These are phyloP conservation scores for Cyclophora punctaria DNA, from an alignment of 2,888 invertebrate genomes.

Conservation along the genomic window DNA sequence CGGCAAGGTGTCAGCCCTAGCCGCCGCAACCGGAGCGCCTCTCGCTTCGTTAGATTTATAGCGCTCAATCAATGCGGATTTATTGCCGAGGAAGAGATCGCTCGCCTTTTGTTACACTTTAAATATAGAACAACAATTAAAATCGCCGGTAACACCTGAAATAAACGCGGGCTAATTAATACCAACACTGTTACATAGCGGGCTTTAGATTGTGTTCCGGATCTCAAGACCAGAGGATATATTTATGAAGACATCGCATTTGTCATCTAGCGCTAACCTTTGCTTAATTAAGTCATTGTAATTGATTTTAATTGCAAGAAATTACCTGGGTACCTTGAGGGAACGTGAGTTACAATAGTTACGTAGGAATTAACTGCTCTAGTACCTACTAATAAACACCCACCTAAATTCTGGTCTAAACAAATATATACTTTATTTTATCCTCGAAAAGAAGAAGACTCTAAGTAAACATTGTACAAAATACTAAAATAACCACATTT, in stretches of 20 bases:
- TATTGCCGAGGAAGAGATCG: constrained; percentile 65
- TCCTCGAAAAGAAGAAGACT: too few species aligned
- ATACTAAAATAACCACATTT: too few species aligned
- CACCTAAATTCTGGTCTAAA: too few species aligned
- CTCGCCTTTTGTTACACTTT: constrained; percentile 53
- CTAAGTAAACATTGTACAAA: too few species aligned
- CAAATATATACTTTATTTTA: too few species aligned
- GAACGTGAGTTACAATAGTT: too few species aligned
- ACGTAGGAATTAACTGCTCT: too few species aligned
- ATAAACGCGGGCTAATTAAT: constrained; percentile 32
- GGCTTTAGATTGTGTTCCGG: too few species aligned
- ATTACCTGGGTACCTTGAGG: too few species aligned
- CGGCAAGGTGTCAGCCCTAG: constrained; percentile 30
- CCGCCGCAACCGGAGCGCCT: constrained; percentile 38
- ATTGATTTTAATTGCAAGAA: too few species aligned
- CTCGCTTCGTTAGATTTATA: constrained; percentile 63
- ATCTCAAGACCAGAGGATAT: neutral
- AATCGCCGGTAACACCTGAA: constrained; percentile 43
- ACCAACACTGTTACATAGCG: neutral
- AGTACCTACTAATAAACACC: too few species aligned
- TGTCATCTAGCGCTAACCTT: neutral
- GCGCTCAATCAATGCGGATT: constrained; percentile 74
- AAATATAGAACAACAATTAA: constrained; percentile 57
- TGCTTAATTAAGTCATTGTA: neutral
- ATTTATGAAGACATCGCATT: neutral